Evolutionary conservation across 2,113 vertebrate species (phyloP).

Genomic region (Benitochromis conjunctus): DNA sequence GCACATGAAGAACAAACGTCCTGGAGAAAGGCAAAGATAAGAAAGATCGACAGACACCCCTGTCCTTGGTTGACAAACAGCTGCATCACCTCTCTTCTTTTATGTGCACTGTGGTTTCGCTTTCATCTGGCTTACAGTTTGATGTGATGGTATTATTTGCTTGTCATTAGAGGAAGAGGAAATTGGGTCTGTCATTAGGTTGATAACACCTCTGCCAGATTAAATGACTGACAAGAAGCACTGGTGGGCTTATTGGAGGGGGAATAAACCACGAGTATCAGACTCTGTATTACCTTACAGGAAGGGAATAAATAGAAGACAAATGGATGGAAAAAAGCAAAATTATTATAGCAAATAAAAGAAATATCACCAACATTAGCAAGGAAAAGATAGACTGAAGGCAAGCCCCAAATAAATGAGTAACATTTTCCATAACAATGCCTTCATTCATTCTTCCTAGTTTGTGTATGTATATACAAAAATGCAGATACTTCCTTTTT

Average conservation of each 20-base stretch:
- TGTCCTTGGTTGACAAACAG: conserved; percentile 55
- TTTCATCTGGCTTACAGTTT: conserved; percentile 48
- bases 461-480: not conserved
- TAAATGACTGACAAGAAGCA: conserved; percentile 33
- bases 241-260: conserved; percentile 15
- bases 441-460: not conserved
- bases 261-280: not conserved
- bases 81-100: conserved; percentile 45
- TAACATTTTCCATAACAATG: not conserved
- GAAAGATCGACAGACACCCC: conserved; percentile 30
- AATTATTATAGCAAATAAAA: not conserved
- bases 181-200: conserved; percentile 61
- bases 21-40: conserved; percentile 34
- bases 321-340: not conserved
- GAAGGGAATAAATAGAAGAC: not conserved
- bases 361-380: not conserved
- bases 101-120: conserved; percentile 20
- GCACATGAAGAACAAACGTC: conserved; percentile 39
- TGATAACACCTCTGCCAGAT: conserved; percentile 56
- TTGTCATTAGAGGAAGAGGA: conserved; percentile 56
- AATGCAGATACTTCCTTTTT: not conserved
- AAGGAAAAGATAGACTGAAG: not conserved
- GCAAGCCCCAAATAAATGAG: not conserved
- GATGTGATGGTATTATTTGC: conserved; percentile 66
- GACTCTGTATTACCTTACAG: not conserved